phyloP scores from a whole-genome alignment of 2,113 vertebrate species.

The Ranitomeya variabilis region DNA sequence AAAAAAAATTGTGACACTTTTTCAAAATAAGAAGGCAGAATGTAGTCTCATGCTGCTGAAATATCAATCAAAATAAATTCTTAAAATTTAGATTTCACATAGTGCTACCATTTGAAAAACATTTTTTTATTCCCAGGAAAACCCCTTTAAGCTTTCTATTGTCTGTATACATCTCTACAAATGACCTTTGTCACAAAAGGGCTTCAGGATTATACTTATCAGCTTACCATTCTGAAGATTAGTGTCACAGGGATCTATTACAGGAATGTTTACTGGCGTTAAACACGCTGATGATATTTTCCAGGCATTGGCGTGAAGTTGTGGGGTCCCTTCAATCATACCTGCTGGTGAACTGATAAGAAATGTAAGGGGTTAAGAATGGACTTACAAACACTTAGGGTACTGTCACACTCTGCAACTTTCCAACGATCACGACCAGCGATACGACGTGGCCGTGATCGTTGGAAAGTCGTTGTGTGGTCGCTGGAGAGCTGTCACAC shows the following conservation, averaged over 20 bases:
- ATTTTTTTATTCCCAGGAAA: not conserved
- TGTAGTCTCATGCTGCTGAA: too few relatives aligned
- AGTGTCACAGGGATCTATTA: slow-evolving; percentile 90
- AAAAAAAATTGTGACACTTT: too few relatives aligned
- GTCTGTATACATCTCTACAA: not conserved
- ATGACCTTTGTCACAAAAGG: not conserved
- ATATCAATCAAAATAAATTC: too few relatives aligned
- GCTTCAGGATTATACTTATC: not conserved
- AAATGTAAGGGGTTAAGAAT: not conserved
- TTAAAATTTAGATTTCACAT: too few relatives aligned
- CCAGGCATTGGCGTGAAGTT: slow-evolving; percentile 94
- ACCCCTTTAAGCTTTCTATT: not conserved
- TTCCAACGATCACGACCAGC: too few relatives aligned
- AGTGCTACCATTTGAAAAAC: too few relatives aligned
- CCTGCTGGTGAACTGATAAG: slow-evolving; percentile 87
- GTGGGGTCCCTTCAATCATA: slow-evolving; percentile 97
- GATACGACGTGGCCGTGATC: too few relatives aligned
- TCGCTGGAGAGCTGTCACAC: too few relatives aligned
- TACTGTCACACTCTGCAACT: too few relatives aligned
- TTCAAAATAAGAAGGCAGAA: too few relatives aligned
- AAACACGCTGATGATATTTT: slow-evolving; percentile 92
- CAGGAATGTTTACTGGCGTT: slow-evolving; percentile 86
- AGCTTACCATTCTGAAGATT: slow-evolving; percentile 91
- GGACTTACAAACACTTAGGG: not conserved
- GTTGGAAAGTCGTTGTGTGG: too few relatives aligned